Base-by-base conservation (phyloP, 2,797 vertebrate genomes). In the Lycodopsis pacificus region DNA sequence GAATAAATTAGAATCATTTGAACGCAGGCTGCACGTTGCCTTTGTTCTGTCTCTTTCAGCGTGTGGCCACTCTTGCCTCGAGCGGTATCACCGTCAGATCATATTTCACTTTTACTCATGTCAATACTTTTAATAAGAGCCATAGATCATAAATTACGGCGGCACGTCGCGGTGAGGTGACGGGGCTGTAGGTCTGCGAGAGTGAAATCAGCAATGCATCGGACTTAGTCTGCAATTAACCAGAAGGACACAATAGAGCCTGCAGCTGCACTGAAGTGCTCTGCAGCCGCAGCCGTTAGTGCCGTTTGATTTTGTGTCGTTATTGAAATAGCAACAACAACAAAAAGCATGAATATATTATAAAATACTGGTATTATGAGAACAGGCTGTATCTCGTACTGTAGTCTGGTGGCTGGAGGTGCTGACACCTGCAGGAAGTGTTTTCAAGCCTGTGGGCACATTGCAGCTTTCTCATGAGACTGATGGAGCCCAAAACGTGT, bases 81-180 rank as follows among this genome's bases (percentile, higher is more conserved):
- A 19, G 36, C 12, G 12, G 62, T 25, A 4, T 20, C 36, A 2
- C 76, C 7, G 53, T 61, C 34, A 10, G 51, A 44, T 75, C 83
- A 66, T 85, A 73, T 83, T 78, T 89, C 85, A 87, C 40, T 65
- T 76, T 46, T 27, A 34, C 62, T 48, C 15, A 0, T 73, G 80
- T 83, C 83, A 36, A 86, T 86, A 88, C 53, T 58, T 73, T 78
- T 76, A 86, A 83, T 76, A 82, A 54, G 53, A 14, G 3, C 22
- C 66, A 51, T 77, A 62, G 59, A 81, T 88, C 85, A 75, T 5
- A 44, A 44, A 51, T 71, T 79, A 84, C 25, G 67, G 46, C 13
- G 80, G 64, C 76, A 12, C 36, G 65, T 64, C 77, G 49, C 1
- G 40, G 68, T 56, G 78, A 67, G 71, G 46, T 49, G 76, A 81